Evolutionary conservation across 2,888 invertebrate species (phyloP).

Genomic region (Drosophila seclusa): DNA sequence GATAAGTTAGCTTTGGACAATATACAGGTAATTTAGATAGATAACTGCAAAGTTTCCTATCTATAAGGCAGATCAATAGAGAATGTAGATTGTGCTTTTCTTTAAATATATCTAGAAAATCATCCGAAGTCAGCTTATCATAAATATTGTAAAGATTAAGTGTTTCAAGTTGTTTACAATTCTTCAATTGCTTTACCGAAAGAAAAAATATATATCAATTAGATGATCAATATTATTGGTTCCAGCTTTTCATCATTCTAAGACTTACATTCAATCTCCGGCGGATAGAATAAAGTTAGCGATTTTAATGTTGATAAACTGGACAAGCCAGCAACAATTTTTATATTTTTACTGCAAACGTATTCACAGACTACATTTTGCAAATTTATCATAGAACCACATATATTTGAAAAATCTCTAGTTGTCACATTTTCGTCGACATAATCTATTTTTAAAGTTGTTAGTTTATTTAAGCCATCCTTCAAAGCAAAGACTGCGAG

Average conservation of each 20-base stretch:
- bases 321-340: slow-evolving; percentile 9
- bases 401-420: slow-evolving; percentile 5
- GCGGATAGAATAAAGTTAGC: slow-evolving; percentile 18
- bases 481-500: slow-evolving; percentile 18
- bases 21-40: slow-evolving; percentile 3
- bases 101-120: slow-evolving; percentile 31
- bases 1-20: slow-evolving; percentile 31
- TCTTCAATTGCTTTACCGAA: slow-evolving; percentile 20
- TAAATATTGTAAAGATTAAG: slow-evolving; percentile 13
- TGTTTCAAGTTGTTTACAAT: slow-evolving; percentile 18
- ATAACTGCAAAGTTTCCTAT: not conserved
- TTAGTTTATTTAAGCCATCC: slow-evolving; percentile 9
- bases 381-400: slow-evolving; percentile 15
- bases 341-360: not conserved
- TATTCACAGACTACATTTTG: slow-evolving; percentile 8
- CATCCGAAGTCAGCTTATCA: not conserved
- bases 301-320: slow-evolving; percentile 12
- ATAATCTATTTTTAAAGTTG: slow-evolving; percentile 24
- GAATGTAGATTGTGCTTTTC: slow-evolving; percentile 8
- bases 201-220: not conserved
- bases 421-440: slow-evolving; percentile 12
- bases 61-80: slow-evolving; percentile 14
- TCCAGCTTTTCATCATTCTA: not conserved
- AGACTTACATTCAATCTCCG: slow-evolving; percentile 22
- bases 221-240: not conserved